Evolutionary conservation across 2,113 vertebrate species (phyloP), one percentile per base, ranked within the genome.

Genomic region (Chlorodrepanis virens): DNA sequence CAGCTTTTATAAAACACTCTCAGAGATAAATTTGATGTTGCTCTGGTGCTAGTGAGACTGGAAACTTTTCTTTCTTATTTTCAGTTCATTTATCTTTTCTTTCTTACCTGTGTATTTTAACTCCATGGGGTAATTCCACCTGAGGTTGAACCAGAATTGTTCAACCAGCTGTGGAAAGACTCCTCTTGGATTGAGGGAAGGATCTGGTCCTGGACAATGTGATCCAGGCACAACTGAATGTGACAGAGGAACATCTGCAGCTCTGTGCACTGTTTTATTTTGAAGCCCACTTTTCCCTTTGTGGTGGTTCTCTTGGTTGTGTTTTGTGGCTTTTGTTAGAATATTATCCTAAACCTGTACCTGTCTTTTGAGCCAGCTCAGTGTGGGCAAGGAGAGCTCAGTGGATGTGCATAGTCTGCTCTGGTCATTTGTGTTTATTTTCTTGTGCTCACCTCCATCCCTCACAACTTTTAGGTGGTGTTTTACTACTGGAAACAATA

Each of bases 401-500:
- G 77, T 78, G 68, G 44, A n/a, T 5, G 47, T 57, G 14, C 44
- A 74, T 40, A 23, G 11, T 74, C 71, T 82, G 53, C 78, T 57
- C 37, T 63, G 54, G 42, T 75, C 1, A 2, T 76, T 80, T 74
- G 78, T 80, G 71, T 80, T 79, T 69, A 9, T 79, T 92, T 88
- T 22, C 57, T 77, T 86, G 59, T 77, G 77, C 54, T 88, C 0
- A 0, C 76, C 56, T 69, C 85, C 67, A 21, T 65, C 70, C 71
- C 35, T 95, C 83, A 59, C 64, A 74, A 42, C 47, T 78, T 74
- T 81, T 86, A 54, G 71, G 71, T 88, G 67, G 17, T 79, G 75
- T 88, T 93, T 92, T 87, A 92, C 70, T 86, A 56, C 67, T 83
- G 85, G 59, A 94, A 88, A 88, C 85, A 97, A 96, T 97, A 96